These are phyloP conservation scores for Eupithecia insigniata DNA, from an alignment of 2,888 invertebrate species.

Conservation along the genomic window DNA sequence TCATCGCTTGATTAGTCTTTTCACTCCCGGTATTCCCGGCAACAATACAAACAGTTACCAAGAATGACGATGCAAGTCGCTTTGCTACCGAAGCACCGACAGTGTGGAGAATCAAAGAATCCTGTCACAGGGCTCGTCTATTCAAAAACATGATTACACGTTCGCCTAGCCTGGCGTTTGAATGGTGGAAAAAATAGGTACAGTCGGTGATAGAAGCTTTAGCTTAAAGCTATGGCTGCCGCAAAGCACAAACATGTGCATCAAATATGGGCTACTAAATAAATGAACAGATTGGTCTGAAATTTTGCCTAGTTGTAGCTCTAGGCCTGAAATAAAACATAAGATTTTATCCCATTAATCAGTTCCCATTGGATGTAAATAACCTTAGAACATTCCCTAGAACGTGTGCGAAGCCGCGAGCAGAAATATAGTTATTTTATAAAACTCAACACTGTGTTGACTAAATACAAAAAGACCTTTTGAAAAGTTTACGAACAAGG, in stretches of 20 bases:
- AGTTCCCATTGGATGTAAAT: too few species aligned
- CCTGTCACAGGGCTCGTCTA: slow-evolving; percentile 74
- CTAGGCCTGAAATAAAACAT: too few species aligned
- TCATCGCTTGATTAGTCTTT: slow-evolving; percentile 72
- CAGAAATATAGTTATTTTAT: not conserved
- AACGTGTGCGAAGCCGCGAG: too few species aligned
- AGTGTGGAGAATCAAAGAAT: slow-evolving; percentile 64
- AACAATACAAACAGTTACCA: slow-evolving; percentile 77
- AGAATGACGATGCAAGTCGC: slow-evolving; percentile 73
- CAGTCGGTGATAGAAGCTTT: slow-evolving; percentile 21
- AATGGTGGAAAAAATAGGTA: slow-evolving; percentile 19
- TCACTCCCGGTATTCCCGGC: slow-evolving; percentile 74
- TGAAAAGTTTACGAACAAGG: not conserved
- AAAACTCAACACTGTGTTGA: not conserved
- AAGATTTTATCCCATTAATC: too few species aligned
- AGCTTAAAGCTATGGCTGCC: not conserved
- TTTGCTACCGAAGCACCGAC: slow-evolving; percentile 65
- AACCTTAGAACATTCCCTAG: too few species aligned
- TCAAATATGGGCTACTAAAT: too few species aligned
- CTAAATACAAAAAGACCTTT: not conserved
- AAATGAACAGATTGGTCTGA: too few species aligned
- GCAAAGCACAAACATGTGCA: too few species aligned
- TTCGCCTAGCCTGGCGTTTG: slow-evolving; percentile 33
- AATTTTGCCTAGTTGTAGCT: too few species aligned
- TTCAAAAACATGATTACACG: slow-evolving; percentile 75